These are phyloP conservation scores for Drosophila subquinaria DNA, from an alignment of 2,888 invertebrate species.

Conservation along the genomic window DNA sequence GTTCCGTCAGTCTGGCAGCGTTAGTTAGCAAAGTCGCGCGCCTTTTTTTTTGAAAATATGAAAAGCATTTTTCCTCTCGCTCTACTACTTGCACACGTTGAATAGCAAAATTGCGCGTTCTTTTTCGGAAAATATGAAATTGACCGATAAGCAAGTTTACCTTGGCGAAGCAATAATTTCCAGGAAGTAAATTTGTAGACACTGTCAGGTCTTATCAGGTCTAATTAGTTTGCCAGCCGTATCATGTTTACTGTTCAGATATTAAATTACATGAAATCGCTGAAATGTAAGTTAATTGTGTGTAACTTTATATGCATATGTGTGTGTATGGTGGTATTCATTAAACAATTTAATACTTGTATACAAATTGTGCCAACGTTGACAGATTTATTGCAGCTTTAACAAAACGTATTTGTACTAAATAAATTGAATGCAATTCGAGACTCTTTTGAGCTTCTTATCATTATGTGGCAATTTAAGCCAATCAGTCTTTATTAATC, in stretches of 20 bases:
- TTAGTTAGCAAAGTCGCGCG: neutral
- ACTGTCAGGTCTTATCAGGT: neutral
- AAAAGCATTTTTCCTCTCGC: neutral
- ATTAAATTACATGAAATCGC: neutral
- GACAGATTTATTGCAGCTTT: constrained; percentile 1
- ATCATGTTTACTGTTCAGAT: neutral
- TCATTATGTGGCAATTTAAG: constrained; percentile 7
- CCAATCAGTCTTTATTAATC: constrained; percentile 61
- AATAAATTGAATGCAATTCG: constrained; percentile 4
- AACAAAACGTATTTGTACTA: constrained; percentile 13
- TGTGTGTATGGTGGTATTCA: neutral
- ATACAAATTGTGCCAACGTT: constrained; percentile 4
- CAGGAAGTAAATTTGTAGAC: neutral
- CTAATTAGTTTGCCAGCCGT: constrained; percentile 1
- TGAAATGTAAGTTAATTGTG: neutral
- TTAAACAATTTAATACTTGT: neutral
- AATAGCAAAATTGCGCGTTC: neutral
- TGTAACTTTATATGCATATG: neutral
- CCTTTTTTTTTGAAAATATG: neutral
- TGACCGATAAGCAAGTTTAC: neutral
- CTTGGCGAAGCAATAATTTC: neutral
- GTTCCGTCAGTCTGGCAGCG: constrained; percentile 13
- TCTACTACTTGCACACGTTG: neutral
- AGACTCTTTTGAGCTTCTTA: neutral
- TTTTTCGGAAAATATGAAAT: neutral